Evolutionary conservation across 2,888 invertebrate genomes (phyloP), one percentile per base, ranked within the genome.

Genomic region (Herminia tarsipennalis): DNA sequence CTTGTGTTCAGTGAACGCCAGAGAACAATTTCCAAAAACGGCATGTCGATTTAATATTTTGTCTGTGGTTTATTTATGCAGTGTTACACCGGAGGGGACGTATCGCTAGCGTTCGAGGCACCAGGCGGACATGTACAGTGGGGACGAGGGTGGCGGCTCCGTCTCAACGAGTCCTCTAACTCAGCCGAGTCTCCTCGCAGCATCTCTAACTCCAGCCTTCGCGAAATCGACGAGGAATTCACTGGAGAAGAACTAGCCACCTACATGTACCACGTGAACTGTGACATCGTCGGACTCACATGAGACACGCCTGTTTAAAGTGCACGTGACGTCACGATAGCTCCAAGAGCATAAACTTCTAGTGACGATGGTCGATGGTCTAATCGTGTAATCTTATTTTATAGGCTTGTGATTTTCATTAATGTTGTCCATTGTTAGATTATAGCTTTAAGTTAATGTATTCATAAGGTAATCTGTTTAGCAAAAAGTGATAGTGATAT

Each of bases 131-230:
- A 78, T 49, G 81, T 78, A 28, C 84, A 83, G 40, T 89, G 88
- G 79, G 78, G 76, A 14, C 78, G 82, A 37, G 75, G 78, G 18
- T 85, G 83, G 74, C 66, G 81, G 6, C 73, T 75, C 2, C 75
- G 78, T 1, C 51, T 67, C 58, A 77, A 69, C 71, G 82, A 86
- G 18, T 74, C 70, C 12, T 86, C 88, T 0, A 88, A 87, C 68
- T 87, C 93, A 35, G 79, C 83, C 56, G 92, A 87, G 33, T 92
- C 92, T 13, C 88, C 91, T 29, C 89, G 92, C 22, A 92, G 94
- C 48, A 95, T 95, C 66, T 95, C 95, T 76, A 95, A 95, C 83
- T 95, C 95, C 44, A 95, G 95, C 69, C 89, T 95, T n/a, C 93
- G 94, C 39, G 95, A 95, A 74, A 85, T 94, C 53, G 95, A 95